Evolutionary conservation across 2,113 vertebrate genomes (phyloP).

Genomic region (Rhinogobius similis): DNA sequence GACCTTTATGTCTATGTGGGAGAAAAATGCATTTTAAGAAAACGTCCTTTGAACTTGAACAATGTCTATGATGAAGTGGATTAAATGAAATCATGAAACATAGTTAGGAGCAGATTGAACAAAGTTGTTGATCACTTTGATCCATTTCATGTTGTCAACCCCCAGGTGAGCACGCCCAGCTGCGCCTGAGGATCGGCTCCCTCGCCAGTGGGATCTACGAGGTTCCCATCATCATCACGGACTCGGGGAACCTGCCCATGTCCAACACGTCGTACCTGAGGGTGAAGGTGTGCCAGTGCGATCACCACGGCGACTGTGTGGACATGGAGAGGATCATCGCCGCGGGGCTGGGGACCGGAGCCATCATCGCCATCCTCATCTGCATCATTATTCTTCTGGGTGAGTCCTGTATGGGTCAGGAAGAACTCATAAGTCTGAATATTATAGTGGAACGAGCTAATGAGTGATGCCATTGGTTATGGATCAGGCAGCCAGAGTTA

Average conservation of each 20-base stretch:
- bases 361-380: conserved; percentile 95
- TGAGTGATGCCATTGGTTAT: not conserved
- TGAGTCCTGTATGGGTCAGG: conserved; percentile 65
- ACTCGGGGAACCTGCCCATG: conserved; percentile 93
- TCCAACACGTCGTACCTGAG: conserved; percentile 89
- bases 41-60: too few relatives aligned
- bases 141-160: too few relatives aligned
- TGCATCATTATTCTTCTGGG: conserved; percentile 96
- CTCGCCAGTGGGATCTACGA: conserved; percentile 92
- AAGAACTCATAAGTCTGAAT: not conserved
- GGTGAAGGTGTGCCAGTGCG: conserved; percentile 96
- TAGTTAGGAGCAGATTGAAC: too few relatives aligned
- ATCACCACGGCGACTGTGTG: conserved; percentile 93
- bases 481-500: too few relatives aligned
- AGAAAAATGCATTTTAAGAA: too few relatives aligned
- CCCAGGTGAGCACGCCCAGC: conserved; percentile 89
- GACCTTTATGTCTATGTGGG: too few relatives aligned
- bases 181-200: conserved; percentile 86
- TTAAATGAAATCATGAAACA: too few relatives aligned
- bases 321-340: conserved; percentile 91
- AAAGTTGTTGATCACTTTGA: too few relatives aligned
- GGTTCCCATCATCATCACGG: conserved; percentile 92
- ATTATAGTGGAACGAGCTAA: not conserved
- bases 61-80: too few relatives aligned
- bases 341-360: conserved; percentile 91